A percentile compares a stretch with the other conserved stretches of the same genome.
phyloP scores from a whole-genome alignment of 2,113 vertebrate species.

The Rhadina sibilatrix region DNA sequence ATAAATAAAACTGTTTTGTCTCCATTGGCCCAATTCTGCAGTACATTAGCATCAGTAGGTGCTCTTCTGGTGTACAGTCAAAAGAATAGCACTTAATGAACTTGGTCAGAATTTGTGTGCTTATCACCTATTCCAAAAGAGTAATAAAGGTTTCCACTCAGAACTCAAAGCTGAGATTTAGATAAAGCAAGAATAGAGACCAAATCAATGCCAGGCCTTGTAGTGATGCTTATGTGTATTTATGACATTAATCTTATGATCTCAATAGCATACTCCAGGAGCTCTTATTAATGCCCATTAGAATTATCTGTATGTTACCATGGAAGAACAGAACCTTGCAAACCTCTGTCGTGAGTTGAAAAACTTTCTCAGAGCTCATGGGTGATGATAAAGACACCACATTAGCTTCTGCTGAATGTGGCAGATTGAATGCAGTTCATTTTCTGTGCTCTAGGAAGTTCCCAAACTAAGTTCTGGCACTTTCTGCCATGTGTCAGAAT shows the following conservation, averaged over 20 bases:
- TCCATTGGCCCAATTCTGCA: neutral
- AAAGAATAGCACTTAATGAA: neutral
- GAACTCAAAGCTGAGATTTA: neutral
- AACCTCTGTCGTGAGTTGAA: neutral
- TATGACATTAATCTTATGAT: neutral
- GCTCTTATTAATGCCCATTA: neutral
- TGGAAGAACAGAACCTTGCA: neutral
- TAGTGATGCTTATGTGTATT: neutral
- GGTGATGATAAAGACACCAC: constrained; percentile 20
- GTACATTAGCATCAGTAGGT: neutral
- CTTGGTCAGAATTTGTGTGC: neutral
- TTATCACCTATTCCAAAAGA: neutral
- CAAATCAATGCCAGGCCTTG: neutral
- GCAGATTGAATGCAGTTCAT: constrained; percentile 23
- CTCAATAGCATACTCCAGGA: neutral
- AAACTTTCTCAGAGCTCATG: neutral
- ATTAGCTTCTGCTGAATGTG: neutral
- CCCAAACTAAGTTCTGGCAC: constrained; percentile 29
- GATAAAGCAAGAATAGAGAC: neutral
- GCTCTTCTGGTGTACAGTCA: neutral
- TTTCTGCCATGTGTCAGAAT: constrained; percentile 24
- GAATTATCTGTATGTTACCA: neutral
- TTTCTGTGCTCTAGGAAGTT: constrained; percentile 45
- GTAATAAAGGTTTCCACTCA: neutral
- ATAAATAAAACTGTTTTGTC: neutral